A percentile compares a stretch with the other conserved stretches of the same genome.
Conservation (phyloP, 2,888 invertebrate genomes). For the Lypha dubia region DNA sequence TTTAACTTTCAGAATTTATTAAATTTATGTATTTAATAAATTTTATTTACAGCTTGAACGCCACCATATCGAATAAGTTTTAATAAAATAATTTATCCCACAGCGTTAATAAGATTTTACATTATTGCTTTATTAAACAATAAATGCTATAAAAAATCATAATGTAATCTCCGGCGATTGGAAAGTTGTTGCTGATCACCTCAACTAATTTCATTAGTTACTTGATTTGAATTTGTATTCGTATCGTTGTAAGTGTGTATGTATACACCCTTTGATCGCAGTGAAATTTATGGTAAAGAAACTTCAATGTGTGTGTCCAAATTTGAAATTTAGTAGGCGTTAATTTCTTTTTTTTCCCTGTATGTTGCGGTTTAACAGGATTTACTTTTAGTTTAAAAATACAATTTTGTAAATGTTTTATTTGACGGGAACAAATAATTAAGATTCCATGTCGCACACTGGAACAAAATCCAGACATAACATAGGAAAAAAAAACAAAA, state of each 20-base stretch:
- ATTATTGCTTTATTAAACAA: neutral
- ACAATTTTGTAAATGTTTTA: neutral
- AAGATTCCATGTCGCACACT: too few relatives aligned
- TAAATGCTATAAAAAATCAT: neutral
- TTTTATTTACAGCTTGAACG: neutral
- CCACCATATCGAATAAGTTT: conserved; percentile 4
- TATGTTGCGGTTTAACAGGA: conserved; percentile 15
- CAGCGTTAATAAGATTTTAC: neutral
- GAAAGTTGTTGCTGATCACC: conserved; percentile 56
- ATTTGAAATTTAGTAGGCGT: neutral
- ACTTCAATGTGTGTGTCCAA: conserved; percentile 38
- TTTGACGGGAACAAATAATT: neutral
- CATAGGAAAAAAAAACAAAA: too few relatives aligned
- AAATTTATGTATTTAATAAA: neutral
- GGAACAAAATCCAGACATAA: too few relatives aligned
- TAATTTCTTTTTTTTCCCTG: neutral
- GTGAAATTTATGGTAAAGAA: neutral
- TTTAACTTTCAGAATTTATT: neutral
- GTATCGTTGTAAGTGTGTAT: neutral
- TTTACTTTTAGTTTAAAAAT: neutral
- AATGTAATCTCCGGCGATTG: neutral
- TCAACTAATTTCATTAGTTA: conserved; percentile 60
- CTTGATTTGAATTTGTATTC: neutral
- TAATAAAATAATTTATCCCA: neutral
- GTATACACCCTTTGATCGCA: neutral